Conservation (phyloP, 2,888 invertebrate genomes). For the Euphydryas editha region DNA sequence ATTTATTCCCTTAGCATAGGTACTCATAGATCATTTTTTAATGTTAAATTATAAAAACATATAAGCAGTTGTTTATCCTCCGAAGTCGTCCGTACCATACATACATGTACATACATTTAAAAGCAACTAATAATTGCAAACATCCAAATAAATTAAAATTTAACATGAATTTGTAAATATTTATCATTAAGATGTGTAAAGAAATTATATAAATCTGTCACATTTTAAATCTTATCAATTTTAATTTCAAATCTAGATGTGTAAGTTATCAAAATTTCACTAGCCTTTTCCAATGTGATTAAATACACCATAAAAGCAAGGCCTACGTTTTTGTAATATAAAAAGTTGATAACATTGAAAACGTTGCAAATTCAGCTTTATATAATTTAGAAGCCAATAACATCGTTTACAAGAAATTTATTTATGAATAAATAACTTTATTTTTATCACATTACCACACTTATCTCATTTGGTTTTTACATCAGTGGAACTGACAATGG, state of each 20-base stretch:
- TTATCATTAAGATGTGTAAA: constrained; percentile 42
- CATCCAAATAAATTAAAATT: background rate
- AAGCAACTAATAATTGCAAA: background rate
- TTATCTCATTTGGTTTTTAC: constrained; percentile 44
- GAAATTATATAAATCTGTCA: constrained; percentile 54
- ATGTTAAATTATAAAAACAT: background rate
- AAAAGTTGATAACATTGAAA: constrained; percentile 54
- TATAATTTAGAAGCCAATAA: constrained; percentile 44
- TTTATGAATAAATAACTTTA: constrained; percentile 36
- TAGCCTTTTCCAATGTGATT: constrained; percentile 81
- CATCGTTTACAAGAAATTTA: constrained; percentile 40
- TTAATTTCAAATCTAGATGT: constrained; percentile 77
- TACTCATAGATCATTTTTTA: background rate
- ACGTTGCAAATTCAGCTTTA: constrained; percentile 47
- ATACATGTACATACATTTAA: constrained; percentile 6
- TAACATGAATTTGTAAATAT: constrained; percentile 3
- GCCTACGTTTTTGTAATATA: constrained; percentile 68
- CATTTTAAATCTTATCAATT: constrained; percentile 68
- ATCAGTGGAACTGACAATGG: constrained; percentile 16
- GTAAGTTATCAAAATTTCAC: constrained; percentile 82
- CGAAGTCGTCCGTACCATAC: constrained; percentile 32
- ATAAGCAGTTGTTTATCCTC: constrained; percentile 19
- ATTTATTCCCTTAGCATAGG: background rate
- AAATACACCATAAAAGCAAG: constrained; percentile 76
- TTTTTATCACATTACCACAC: constrained; percentile 48